Conservation (phyloP, 2,113 vertebrate species). For the Anseranas semipalmata region DNA sequence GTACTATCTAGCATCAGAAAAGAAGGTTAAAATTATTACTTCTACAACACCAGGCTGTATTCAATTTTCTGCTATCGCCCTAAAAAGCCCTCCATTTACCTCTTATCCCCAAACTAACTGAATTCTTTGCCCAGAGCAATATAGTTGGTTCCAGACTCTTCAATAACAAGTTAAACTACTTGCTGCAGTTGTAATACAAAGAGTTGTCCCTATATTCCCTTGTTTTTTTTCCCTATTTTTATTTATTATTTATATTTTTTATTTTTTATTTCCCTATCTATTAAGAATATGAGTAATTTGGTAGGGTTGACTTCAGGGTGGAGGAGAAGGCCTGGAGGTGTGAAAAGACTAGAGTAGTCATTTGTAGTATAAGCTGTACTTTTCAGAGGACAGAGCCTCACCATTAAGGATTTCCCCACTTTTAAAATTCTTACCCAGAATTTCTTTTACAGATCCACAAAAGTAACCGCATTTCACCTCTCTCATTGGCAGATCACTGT, state of each 20-base stretch:
- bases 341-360: background rate
- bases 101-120: background rate
- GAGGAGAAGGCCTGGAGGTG: background rate
- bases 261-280: background rate
- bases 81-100: background rate
- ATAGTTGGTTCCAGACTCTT: background rate
- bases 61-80: background rate
- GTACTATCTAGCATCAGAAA: background rate
- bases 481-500: too few species aligned
- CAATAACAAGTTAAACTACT: background rate
- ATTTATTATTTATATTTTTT: background rate
- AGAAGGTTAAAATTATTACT: background rate
- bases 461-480: background rate
- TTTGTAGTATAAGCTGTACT: background rate
- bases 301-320: background rate
- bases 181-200: background rate
- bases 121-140: background rate
- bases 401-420: background rate
- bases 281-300: background rate
- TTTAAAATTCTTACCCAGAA: background rate
- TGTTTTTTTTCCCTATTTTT: background rate
- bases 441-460: background rate
- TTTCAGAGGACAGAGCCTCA: background rate
- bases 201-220: background rate
- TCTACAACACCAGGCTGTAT: background rate